Conservation (phyloP, 2,888 invertebrate species). For the Coelinius sp. region DNA sequence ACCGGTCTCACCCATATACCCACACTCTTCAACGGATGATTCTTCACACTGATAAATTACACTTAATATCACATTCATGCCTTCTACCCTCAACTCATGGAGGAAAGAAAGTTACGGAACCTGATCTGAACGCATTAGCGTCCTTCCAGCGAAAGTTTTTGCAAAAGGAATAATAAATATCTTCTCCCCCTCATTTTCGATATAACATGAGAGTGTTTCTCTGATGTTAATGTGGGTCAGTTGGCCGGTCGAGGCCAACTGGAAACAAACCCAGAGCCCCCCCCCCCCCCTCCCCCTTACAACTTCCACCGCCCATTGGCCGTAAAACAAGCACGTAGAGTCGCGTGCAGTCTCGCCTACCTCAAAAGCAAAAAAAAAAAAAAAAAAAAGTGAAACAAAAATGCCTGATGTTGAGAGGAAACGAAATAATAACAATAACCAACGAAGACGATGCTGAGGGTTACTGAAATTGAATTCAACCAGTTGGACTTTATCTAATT, state of each 20-base stretch:
- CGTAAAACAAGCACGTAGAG: constrained; percentile 11
- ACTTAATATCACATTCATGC: background rate
- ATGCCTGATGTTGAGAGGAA: background rate
- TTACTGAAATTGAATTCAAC: constrained; percentile 13
- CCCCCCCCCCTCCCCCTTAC: background rate
- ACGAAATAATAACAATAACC: constrained; percentile 13
- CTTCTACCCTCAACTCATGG: background rate
- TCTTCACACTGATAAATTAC: constrained; percentile 2
- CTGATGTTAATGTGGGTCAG: constrained; percentile 41
- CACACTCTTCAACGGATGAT: background rate
- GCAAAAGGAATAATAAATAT: constrained; percentile 20
- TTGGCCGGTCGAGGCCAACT: constrained; percentile 40
- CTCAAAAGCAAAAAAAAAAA: too few species aligned
- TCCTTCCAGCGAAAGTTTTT: constrained; percentile 40
- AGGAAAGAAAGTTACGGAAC: constrained; percentile 44
- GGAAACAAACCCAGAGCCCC: constrained; percentile 5
- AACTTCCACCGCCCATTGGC: background rate
- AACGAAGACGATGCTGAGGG: constrained; percentile 4
- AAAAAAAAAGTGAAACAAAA: constrained; percentile 19
- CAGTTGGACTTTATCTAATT: constrained; percentile 29
- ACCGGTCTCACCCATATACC: background rate
- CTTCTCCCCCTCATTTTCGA: background rate
- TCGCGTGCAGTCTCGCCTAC: constrained; percentile 11
- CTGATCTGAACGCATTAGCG: constrained; percentile 28
- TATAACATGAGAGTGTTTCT: background rate